A percentile compares a stretch with the other conserved stretches of the same genome.
phyloP scores from a whole-genome alignment of 2,888 invertebrate genomes.

The Chrysina gloriosa region DNA sequence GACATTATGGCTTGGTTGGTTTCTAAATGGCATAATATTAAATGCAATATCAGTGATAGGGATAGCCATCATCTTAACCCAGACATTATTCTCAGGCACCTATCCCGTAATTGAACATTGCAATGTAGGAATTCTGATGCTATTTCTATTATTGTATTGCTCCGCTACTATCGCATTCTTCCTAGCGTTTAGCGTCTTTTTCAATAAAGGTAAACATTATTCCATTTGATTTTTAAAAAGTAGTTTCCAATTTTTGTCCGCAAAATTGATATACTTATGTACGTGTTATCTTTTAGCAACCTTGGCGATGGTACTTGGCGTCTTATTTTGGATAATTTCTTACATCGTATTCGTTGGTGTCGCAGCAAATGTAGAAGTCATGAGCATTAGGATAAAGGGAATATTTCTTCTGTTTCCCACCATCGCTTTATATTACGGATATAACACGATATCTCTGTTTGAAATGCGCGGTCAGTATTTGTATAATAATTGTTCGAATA shows the following conservation, averaged over 20 bases:
- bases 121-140: slow-evolving; percentile 72
- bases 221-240: slow-evolving; percentile 13
- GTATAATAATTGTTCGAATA: not conserved
- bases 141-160: slow-evolving; percentile 79
- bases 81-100: slow-evolving; percentile 65
- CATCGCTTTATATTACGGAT: slow-evolving; percentile 60
- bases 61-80: slow-evolving; percentile 69
- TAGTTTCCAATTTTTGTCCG: slow-evolving; percentile 7
- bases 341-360: slow-evolving; percentile 55
- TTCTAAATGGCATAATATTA: slow-evolving; percentile 79
- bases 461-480: slow-evolving; percentile 58
- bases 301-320: slow-evolving; percentile 58
- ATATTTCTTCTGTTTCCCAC: slow-evolving; percentile 59
- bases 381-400: slow-evolving; percentile 44
- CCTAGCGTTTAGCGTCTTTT: slow-evolving; percentile 82
- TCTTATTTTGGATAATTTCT: slow-evolving; percentile 60
- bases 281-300: slow-evolving; percentile 54
- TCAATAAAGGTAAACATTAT: slow-evolving; percentile 75
- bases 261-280: not conserved
- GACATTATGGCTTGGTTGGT: slow-evolving; percentile 91
- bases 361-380: slow-evolving; percentile 29
- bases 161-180: slow-evolving; percentile 78
- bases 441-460: slow-evolving; percentile 56
- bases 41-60: slow-evolving; percentile 71
- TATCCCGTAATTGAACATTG: slow-evolving; percentile 77